Conservation (phyloP, 2,113 vertebrate species). For the Suncus etruscus region DNA sequence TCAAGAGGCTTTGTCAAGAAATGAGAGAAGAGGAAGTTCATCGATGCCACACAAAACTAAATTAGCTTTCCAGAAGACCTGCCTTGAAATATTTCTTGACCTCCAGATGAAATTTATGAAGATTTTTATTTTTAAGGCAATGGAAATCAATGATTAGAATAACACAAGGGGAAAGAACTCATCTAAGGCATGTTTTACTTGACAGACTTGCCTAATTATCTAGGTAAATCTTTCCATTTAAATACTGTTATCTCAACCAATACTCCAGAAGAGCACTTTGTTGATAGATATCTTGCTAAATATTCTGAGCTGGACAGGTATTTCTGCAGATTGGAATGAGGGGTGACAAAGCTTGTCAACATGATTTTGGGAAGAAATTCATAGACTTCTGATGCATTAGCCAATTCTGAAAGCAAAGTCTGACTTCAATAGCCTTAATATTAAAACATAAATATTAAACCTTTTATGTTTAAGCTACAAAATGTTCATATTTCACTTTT, state of each 20-base stretch:
- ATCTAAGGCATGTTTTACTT: constrained; percentile 37
- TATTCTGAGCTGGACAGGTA: constrained; percentile 1
- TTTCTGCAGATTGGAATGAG: neutral
- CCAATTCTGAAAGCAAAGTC: neutral
- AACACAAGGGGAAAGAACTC: constrained; percentile 8
- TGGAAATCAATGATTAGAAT: constrained; percentile 58
- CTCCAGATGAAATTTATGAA: constrained; percentile 54
- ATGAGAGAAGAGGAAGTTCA: constrained; percentile 60
- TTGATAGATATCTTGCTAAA: neutral
- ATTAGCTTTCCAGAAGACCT: constrained; percentile 68
- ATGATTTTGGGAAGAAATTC: neutral
- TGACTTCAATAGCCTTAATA: neutral
- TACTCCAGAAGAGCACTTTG: neutral
- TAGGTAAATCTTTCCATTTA: constrained; percentile 43
- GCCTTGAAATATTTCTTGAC: constrained; percentile 56
- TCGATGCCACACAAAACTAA: constrained; percentile 66
- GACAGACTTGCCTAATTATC: constrained; percentile 32
- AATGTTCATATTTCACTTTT: neutral
- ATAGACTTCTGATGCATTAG: neutral
- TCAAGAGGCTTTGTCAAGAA: constrained; percentile 75
- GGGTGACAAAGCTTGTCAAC: neutral
- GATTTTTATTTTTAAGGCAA: constrained; percentile 29
- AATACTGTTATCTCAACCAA: neutral
- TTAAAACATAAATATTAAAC: neutral
- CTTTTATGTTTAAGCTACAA: neutral